Evolutionary conservation across 2,888 invertebrate genomes (phyloP).

Genomic region (Lepidochitona cinerea): DNA sequence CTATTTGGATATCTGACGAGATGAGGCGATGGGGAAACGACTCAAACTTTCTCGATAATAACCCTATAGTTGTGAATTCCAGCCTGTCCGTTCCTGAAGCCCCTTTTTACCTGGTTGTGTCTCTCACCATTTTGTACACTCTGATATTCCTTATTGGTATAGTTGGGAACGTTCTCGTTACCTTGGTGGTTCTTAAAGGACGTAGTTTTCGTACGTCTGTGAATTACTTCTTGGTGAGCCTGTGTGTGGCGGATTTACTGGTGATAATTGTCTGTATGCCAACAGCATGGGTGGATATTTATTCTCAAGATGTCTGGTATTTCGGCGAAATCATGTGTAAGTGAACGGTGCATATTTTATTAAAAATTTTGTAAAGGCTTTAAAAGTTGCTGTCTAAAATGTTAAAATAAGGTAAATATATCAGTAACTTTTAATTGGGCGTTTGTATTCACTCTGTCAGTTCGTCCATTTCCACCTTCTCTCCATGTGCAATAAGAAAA

Average conservation of each 20-base stretch:
- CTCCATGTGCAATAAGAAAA: no score
- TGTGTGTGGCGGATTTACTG: conserved; percentile 46
- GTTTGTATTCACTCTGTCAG: no score
- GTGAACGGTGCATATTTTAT: conserved; percentile 16
- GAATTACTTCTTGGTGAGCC: conserved; percentile 41
- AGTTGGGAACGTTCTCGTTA: conserved; percentile 39
- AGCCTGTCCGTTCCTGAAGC: conserved; percentile 27
- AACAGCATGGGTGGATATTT: conserved; percentile 41
- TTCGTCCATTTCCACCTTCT: no score
- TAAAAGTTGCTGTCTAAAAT: no score
- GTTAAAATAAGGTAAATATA: no score
- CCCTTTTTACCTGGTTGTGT: conserved; percentile 35
- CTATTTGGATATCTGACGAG: no score
- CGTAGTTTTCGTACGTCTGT: conserved; percentile 38
- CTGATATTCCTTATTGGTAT: conserved; percentile 43
- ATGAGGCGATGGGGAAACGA: no score
- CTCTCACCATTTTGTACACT: conserved; percentile 34
- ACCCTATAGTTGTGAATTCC: no score
- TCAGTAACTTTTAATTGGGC: no score
- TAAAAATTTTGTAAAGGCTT: no score
- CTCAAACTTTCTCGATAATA: no score
- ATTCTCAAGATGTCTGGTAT: conserved; percentile 43
- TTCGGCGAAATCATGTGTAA: conserved; percentile 51
- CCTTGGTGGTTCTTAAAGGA: conserved; percentile 33
- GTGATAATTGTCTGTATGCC: conserved; percentile 46